phyloP scores from a whole-genome alignment of 1,140 invertebrate species.

The Battus philenor region DNA sequence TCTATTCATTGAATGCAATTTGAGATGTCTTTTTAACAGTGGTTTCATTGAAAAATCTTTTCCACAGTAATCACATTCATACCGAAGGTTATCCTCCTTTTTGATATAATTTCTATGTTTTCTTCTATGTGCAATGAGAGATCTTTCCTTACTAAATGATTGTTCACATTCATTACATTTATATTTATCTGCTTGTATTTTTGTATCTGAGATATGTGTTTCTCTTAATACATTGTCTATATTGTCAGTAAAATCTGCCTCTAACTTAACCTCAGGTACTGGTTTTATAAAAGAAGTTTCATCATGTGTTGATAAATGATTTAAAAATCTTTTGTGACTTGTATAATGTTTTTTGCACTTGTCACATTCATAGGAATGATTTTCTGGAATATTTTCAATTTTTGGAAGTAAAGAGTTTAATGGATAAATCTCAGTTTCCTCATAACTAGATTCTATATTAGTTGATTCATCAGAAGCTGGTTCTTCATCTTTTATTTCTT shows the following conservation, averaged over 20 bases:
- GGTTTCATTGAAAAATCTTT: conserved; percentile 57
- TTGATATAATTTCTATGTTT: conserved; percentile 40
- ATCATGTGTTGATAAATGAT: conserved; percentile 36
- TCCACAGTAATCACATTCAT: conserved; percentile 49
- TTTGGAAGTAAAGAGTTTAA: conserved; percentile 24
- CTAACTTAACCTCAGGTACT: conserved; percentile 18
- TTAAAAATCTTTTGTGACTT: conserved; percentile 34
- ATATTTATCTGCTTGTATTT: conserved; percentile 22
- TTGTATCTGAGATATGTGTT: conserved; percentile 27
- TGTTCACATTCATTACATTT: conserved; percentile 49
- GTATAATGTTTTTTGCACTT: conserved; percentile 34
- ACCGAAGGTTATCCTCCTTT: conserved; percentile 20
- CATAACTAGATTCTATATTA: background rate
- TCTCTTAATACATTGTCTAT: conserved; percentile 20
- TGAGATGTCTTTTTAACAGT: conserved; percentile 57
- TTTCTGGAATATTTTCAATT: conserved; percentile 17
- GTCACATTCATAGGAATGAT: conserved; percentile 22
- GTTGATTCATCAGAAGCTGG: conserved; percentile 22
- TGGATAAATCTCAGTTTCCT: conserved; percentile 12
- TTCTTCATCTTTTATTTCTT: conserved; percentile 29
- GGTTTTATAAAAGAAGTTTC: background rate
- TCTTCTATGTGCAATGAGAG: conserved; percentile 42
- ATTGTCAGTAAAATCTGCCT: conserved; percentile 17
- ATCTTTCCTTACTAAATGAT: conserved; percentile 41
- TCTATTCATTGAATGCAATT: conserved; percentile 45